phyloP scores from a whole-genome alignment of 2,888 invertebrate species.

The Spilarctia lutea region DNA sequence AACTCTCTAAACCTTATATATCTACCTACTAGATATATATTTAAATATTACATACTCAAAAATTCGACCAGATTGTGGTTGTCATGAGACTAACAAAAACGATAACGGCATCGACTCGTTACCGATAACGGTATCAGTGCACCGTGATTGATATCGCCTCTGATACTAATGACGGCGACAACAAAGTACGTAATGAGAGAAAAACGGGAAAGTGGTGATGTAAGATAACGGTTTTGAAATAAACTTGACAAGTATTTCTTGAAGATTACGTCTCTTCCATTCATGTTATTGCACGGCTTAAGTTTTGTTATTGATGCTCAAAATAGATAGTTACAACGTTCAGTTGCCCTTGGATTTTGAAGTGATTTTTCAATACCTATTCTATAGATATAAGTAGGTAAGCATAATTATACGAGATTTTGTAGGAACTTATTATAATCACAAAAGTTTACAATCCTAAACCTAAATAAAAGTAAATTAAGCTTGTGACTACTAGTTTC shows the following conservation, averaged over 20 bases:
- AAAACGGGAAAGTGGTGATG: neutral
- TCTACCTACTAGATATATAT: no score
- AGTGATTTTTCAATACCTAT: neutral
- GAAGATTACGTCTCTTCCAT: neutral
- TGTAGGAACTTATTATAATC: neutral
- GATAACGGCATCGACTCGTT: neutral
- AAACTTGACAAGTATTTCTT: neutral
- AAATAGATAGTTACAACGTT: neutral
- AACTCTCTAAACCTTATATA: neutral
- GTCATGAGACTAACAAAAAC: neutral
- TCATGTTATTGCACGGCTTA: neutral
- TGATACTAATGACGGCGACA: conserved; percentile 6
- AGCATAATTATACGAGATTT: neutral
- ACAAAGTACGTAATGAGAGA: neutral
- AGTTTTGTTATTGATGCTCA: neutral
- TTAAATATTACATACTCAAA: neutral
- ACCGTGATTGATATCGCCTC: conserved; percentile 17
- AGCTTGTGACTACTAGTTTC: neutral
- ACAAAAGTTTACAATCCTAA: neutral
- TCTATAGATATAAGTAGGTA: neutral
- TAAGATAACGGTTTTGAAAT: neutral
- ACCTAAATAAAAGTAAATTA: neutral
- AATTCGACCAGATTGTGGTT: neutral
- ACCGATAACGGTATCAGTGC: conserved; percentile 1
- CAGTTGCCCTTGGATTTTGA: neutral